Percentiles rank a stretch among this genome's conserved stretches.
These are phyloP conservation scores for Pogonophryne albipinna DNA, from an alignment of 2,797 vertebrate species.

Conservation along the genomic window DNA sequence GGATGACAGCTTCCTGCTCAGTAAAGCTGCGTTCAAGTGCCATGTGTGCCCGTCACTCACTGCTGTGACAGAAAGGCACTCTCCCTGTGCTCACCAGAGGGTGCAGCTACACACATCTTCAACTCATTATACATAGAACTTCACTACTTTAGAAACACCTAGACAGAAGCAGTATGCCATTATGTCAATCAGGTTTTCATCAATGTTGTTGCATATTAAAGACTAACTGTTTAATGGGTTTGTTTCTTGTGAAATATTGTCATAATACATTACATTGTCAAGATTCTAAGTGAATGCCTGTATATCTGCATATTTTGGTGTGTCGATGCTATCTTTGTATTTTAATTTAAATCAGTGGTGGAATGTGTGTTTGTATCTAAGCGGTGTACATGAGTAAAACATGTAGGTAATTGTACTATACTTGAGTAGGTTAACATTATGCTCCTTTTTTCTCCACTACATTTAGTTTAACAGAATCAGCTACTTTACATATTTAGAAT, in stretches of 20 bases:
- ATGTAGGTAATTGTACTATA: too few relatives aligned
- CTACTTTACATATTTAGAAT: too few relatives aligned
- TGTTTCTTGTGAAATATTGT: background rate
- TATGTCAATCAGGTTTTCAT: background rate
- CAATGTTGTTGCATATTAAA: background rate
- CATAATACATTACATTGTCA: background rate
- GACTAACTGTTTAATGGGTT: background rate
- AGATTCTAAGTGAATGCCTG: background rate
- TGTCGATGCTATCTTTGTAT: background rate
- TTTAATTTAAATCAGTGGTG: too few relatives aligned
- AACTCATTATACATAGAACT: slow-evolving; percentile 34
- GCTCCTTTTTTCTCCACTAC: too few relatives aligned
- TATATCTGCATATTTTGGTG: background rate
- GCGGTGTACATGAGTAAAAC: too few relatives aligned
- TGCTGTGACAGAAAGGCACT: slow-evolving; percentile 35
- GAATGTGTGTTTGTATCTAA: too few relatives aligned
- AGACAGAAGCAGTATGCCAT: background rate
- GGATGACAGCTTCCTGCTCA: slow-evolving; percentile 19
- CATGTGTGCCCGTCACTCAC: slow-evolving; percentile 42
- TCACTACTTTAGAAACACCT: background rate
- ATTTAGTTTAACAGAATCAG: too few relatives aligned
- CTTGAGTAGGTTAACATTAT: too few relatives aligned
- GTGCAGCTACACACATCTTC: slow-evolving; percentile 32
- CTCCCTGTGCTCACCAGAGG: slow-evolving; percentile 11
- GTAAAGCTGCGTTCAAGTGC: slow-evolving; percentile 12